Evolutionary conservation across 2,797 vertebrate species (phyloP).

Genomic region (Neosilurus hyrtlii): DNA sequence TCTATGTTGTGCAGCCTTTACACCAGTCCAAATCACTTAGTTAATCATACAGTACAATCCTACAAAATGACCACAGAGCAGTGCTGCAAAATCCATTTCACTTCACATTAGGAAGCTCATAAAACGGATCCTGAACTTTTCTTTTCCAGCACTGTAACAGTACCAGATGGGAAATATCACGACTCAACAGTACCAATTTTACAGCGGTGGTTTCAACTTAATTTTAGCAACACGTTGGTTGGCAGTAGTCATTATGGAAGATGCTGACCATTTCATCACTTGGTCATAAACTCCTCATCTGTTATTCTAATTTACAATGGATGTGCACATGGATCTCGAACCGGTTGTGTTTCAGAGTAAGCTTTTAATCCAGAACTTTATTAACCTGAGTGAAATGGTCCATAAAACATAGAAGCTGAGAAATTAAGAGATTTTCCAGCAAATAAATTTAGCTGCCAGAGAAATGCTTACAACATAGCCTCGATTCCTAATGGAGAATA

Average conservation of each 20-base stretch:
- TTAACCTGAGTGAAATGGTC: slow-evolving; percentile 64
- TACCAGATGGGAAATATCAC: slow-evolving; percentile 54
- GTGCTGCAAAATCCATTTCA: slow-evolving; percentile 58
- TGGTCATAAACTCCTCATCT: slow-evolving; percentile 62
- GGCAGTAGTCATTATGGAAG: slow-evolving; percentile 60
- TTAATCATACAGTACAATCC: slow-evolving; percentile 49
- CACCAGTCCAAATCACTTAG: slow-evolving; percentile 43
- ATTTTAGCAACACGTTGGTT: slow-evolving; percentile 62
- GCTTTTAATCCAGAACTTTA: slow-evolving; percentile 58
- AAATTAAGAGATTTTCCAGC: slow-evolving; percentile 58
- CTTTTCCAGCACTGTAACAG: slow-evolving; percentile 41
- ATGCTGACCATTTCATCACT: slow-evolving; percentile 55
- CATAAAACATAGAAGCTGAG: slow-evolving; percentile 57
- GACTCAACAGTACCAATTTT: slow-evolving; percentile 56
- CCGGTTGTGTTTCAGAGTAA: slow-evolving; percentile 47
- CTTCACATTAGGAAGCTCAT: slow-evolving; percentile 41
- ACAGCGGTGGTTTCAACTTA: slow-evolving; percentile 55
- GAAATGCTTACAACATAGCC: slow-evolving; percentile 61
- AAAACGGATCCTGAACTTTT: slow-evolving; percentile 51
- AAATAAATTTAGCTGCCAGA: slow-evolving; percentile 71
- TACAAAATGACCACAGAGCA: slow-evolving; percentile 45
- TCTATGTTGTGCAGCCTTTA: slow-evolving; percentile 29
- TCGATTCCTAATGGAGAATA: slow-evolving; percentile 34
- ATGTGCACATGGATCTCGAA: slow-evolving; percentile 45
- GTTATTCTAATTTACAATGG: slow-evolving; percentile 63